Conservation (phyloP, 2,113 vertebrate species). For the Anguilla rostrata region DNA sequence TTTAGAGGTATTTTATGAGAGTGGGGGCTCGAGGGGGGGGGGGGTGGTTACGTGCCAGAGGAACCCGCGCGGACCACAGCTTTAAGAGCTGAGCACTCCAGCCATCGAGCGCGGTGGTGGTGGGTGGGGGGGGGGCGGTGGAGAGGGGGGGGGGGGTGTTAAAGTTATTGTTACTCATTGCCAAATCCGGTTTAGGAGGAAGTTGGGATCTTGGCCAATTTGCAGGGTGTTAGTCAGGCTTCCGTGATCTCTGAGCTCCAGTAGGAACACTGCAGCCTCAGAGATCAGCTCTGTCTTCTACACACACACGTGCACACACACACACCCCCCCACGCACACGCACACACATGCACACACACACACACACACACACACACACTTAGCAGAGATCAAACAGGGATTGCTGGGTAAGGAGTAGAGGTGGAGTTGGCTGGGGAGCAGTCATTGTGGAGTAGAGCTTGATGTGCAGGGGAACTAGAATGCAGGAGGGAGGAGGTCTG, state of each 20-base stretch:
- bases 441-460: slow-evolving; percentile 30
- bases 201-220: background rate
- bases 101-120: no score
- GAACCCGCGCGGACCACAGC: background rate
- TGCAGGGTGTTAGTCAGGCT: background rate
- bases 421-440: slow-evolving; percentile 29
- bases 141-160: background rate
- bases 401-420: slow-evolving; percentile 10
- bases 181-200: background rate
- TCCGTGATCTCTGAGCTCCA: slow-evolving; percentile 6
- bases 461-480: slow-evolving; percentile 6
- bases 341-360: no score
- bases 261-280: background rate
- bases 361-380: no score
- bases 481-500: slow-evolving; percentile 25
- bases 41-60: no score
- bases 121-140: no score
- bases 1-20: background rate
- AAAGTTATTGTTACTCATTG: background rate
- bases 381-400: no score
- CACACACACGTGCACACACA: no score
- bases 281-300: slow-evolving; percentile 8
- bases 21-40: background rate
- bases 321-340: no score
- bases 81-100: no score